Conservation (phyloP, 2,888 invertebrate species). For the Dasysyrphus albostriatus region DNA sequence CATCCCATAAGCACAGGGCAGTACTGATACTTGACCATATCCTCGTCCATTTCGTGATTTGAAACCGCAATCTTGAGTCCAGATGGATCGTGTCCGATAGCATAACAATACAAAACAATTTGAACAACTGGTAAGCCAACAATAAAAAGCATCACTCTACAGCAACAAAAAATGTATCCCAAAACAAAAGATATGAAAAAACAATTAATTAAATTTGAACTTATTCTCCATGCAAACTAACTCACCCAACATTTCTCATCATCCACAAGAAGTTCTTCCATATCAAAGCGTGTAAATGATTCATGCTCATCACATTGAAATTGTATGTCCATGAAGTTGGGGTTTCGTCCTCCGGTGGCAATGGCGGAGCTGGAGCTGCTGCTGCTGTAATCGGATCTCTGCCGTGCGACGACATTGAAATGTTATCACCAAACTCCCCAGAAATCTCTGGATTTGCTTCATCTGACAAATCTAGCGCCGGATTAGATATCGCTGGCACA, state of each 20-base stretch:
- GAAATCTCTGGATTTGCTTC: conserved; percentile 90
- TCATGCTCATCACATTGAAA: conserved; percentile 87
- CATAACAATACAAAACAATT: conserved; percentile 93
- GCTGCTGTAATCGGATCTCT: conserved; percentile 87
- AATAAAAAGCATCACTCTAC: conserved; percentile 92
- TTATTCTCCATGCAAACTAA: conserved; percentile 11
- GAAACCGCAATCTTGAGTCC: conserved; percentile 91
- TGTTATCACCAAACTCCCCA: conserved; percentile 94
- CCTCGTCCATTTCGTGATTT: conserved; percentile 89
- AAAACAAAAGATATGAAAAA: conserved; percentile 10
- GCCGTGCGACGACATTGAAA: conserved; percentile 90
- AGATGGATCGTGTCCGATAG: conserved; percentile 94
- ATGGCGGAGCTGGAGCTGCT: conserved; percentile 86
- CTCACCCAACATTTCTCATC: conserved; percentile 92
- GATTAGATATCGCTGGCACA: conserved; percentile 88
- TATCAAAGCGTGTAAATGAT: conserved; percentile 92
- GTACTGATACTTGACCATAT: conserved; percentile 84
- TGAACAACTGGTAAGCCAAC: conserved; percentile 93
- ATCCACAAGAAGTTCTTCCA: conserved; percentile 96
- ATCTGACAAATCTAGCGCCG: conserved; percentile 88
- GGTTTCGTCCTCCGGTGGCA: conserved; percentile 89
- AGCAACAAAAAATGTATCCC: conserved; percentile 65
- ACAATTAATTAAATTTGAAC: not conserved
- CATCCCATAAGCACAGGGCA: conserved; percentile 86
- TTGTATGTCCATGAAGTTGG: conserved; percentile 85